These are phyloP conservation scores for Odontamblyopus rebecca DNA, from an alignment of 2,797 vertebrate species.

Conservation along the genomic window DNA sequence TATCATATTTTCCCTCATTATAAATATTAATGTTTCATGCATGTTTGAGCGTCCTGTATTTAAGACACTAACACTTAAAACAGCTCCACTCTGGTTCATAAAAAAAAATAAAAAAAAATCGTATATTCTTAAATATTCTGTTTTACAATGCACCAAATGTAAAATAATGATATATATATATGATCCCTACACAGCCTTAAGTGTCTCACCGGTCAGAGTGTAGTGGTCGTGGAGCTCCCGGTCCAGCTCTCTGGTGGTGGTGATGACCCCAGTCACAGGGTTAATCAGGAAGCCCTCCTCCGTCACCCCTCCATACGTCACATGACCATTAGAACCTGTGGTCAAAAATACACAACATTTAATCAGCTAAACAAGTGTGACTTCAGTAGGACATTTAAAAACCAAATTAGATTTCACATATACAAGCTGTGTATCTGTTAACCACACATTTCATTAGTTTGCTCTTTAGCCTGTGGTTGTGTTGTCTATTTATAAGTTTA, in stretches of 20 bases:
- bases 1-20: no score
- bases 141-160: no score
- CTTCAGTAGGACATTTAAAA: not conserved
- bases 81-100: no score
- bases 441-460: slow-evolving; percentile 51
- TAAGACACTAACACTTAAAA: no score
- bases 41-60: no score
- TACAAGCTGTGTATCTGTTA: slow-evolving; percentile 15
- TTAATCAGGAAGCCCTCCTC: slow-evolving; percentile 89
- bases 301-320: slow-evolving; percentile 89
- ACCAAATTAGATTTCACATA: slow-evolving; percentile 28
- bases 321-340: slow-evolving; percentile 85
- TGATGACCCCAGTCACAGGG: slow-evolving; percentile 88
- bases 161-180: no score
- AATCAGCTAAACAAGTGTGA: slow-evolving; percentile 12
- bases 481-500: slow-evolving; percentile 19
- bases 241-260: slow-evolving; percentile 85
- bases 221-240: slow-evolving; percentile 85
- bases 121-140: no score
- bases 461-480: slow-evolving; percentile 28
- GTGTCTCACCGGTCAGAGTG: slow-evolving; percentile 83
- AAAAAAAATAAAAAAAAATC: no score
- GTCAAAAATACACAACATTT: not conserved
- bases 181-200: no score
- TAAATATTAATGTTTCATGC: no score